Base-by-base conservation (phyloP, 2,113 vertebrate species). In the Pogona vitticeps region DNA sequence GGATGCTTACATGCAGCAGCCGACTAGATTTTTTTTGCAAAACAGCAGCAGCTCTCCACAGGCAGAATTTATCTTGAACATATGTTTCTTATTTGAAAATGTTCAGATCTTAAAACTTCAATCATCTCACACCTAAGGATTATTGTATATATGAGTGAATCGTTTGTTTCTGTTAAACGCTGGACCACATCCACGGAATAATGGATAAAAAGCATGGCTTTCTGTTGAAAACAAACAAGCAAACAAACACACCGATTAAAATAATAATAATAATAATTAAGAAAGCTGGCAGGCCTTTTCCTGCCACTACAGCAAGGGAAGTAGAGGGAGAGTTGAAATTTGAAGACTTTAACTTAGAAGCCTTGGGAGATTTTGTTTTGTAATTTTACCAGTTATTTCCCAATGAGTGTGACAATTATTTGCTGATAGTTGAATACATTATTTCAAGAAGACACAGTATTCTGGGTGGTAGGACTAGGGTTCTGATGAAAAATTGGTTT, bases 101-200 rank as follows among this genome's bases (percentile, higher is more conserved):
- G 94, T 94, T 91, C 91, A 94, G 90, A 94, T 95, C 93, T 92
- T 52, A 61, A 7, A 89, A 89, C 90, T 94, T 95, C 92, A 93
- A 94, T 96, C 93, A 86, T 93, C 93, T 94, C 91, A 94, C 94
- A 95, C 92, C 89, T 94, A 91, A 58, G 91, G 93, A 90, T 91
- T 92, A 93, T 59, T 92, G 91, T 89, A 85, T 92, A 86, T 81
- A 80, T 67, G 68, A 63, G 78, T 38, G 42, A 86, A 86, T 92
- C 88, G 59, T 95, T 90, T 90, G 86, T 86, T 94, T 91, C 89
- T 73, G 91, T 91, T 91, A 88, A 94, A 91, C 87, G 89, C 91
- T 72, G 87, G 78, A 58, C 81, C 80, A 70, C 26, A 70, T 92
- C 91, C 88, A 85, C 0, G 40, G 93, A 90, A 70, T 90, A 91